phyloP scores from a whole-genome alignment of 2,797 vertebrate species.

The Bradypodion pumilum region DNA sequence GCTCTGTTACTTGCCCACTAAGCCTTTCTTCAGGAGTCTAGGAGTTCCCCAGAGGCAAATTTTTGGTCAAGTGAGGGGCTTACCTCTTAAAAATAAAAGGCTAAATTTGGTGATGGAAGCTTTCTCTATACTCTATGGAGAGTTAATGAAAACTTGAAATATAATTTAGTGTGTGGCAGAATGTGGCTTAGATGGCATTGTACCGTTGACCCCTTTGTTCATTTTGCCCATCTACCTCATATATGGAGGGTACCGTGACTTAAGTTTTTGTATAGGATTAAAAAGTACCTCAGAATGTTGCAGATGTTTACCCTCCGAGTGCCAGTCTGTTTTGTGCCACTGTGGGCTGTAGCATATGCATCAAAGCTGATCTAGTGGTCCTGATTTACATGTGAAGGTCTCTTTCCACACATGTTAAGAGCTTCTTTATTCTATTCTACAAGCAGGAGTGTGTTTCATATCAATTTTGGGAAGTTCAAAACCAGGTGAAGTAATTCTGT shows the following conservation, averaged over 20 bases:
- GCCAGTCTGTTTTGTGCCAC: conserved; percentile 60
- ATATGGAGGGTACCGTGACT: conserved; percentile 18
- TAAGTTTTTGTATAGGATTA: conserved; percentile 36
- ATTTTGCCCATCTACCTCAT: conserved; percentile 17
- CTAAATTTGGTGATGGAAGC: conserved; percentile 38
- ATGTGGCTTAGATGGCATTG: background rate
- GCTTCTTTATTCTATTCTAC: background rate
- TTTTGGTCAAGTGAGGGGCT: conserved; percentile 46
- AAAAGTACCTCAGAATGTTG: conserved; percentile 37
- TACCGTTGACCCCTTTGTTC: background rate
- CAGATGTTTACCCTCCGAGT: conserved; percentile 16
- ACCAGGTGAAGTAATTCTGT: background rate
- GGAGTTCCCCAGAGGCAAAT: conserved; percentile 33
- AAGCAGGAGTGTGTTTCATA: background rate
- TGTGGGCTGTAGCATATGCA: conserved; percentile 9
- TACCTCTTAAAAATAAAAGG: conserved; percentile 31
- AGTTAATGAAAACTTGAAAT: conserved; percentile 10
- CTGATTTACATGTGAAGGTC: background rate
- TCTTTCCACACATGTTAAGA: background rate
- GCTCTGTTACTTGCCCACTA: conserved; percentile 39
- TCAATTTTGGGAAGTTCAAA: background rate
- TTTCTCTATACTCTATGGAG: conserved; percentile 4
- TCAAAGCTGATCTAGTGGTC: background rate
- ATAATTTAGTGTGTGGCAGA: background rate
- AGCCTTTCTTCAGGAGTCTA: conserved; percentile 46